Conservation (phyloP, 2,797 vertebrate genomes). For the Pogoniulus pusillus region DNA sequence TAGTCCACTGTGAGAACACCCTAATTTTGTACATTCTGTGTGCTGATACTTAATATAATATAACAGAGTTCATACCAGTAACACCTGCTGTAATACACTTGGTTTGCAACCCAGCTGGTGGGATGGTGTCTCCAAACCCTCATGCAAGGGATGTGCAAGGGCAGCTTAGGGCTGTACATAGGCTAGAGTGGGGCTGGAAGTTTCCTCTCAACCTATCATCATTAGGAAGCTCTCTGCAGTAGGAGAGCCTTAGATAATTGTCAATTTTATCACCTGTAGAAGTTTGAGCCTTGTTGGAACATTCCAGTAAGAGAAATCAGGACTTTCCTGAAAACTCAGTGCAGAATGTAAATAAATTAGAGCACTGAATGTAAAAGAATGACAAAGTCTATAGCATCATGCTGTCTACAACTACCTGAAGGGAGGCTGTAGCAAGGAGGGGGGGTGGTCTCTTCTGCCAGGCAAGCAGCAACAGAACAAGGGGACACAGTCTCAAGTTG, state of each 20-base stretch:
- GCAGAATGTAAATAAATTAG: too few relatives aligned
- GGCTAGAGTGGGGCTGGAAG: not conserved
- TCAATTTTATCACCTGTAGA: not conserved
- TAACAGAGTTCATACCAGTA: fast-evolving
- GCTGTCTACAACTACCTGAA: too few relatives aligned
- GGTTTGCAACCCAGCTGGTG: too few relatives aligned
- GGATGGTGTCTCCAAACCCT: not conserved
- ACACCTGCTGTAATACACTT: not conserved
- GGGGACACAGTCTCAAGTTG: too few relatives aligned
- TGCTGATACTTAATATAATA: not conserved
- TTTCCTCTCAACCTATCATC: not conserved
- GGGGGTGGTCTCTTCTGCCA: too few relatives aligned
- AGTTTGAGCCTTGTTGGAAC: too few relatives aligned
- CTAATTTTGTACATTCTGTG: not conserved
- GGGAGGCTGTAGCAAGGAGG: too few relatives aligned
- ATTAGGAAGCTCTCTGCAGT: not conserved
- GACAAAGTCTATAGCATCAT: too few relatives aligned
- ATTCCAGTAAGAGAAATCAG: too few relatives aligned
- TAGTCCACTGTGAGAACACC: not conserved
- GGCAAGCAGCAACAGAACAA: too few relatives aligned
- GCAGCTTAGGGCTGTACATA: not conserved
- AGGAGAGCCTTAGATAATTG: not conserved
- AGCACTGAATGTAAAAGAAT: too few relatives aligned
- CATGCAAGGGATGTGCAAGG: fast-evolving
- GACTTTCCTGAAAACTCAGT: too few relatives aligned